A percentile compares a stretch with the other conserved stretches of the same genome.
phyloP scores from a whole-genome alignment of 1,140 invertebrate genomes.

The Rhynchophorus ferrugineus region DNA sequence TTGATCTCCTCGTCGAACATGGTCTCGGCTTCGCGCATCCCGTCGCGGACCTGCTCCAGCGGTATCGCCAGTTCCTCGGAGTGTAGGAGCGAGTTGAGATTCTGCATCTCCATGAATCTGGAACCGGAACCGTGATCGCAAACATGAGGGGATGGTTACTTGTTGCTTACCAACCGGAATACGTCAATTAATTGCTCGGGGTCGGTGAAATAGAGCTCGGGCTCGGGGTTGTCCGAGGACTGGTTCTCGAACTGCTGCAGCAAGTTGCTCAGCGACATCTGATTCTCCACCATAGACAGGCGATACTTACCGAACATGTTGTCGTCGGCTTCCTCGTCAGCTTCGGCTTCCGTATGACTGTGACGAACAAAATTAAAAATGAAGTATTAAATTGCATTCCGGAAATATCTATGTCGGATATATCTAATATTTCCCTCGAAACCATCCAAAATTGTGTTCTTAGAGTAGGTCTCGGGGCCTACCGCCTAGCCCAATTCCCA shows the following conservation, averaged over 20 bases:
- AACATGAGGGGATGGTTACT: neutral
- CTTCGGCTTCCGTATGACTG: no score
- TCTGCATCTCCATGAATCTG: constrained; percentile 52
- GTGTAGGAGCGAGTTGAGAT: constrained; percentile 55
- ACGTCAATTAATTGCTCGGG: constrained; percentile 48
- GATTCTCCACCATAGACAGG: constrained; percentile 23
- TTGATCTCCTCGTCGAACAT: constrained; percentile 41
- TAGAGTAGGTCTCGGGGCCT: no score
- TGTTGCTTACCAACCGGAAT: constrained; percentile 35
- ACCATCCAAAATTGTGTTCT: no score
- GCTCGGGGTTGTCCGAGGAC: constrained; percentile 39
- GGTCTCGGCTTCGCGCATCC: constrained; percentile 39
- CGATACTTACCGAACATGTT: constrained; percentile 32
- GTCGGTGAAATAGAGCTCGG: constrained; percentile 50
- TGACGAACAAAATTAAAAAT: no score
- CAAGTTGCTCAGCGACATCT: constrained; percentile 42
- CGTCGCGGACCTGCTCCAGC: constrained; percentile 45
- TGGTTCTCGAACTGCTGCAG: constrained; percentile 46
- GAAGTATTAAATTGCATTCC: no score
- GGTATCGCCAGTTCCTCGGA: constrained; percentile 53
- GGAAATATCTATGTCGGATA: no score
- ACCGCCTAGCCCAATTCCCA: no score
- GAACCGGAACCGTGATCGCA: no score
- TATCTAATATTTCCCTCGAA: no score
- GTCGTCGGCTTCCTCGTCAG: constrained; percentile 13